Base-by-base conservation (phyloP, 2,888 invertebrate species). In the Uropetala carovei region DNA sequence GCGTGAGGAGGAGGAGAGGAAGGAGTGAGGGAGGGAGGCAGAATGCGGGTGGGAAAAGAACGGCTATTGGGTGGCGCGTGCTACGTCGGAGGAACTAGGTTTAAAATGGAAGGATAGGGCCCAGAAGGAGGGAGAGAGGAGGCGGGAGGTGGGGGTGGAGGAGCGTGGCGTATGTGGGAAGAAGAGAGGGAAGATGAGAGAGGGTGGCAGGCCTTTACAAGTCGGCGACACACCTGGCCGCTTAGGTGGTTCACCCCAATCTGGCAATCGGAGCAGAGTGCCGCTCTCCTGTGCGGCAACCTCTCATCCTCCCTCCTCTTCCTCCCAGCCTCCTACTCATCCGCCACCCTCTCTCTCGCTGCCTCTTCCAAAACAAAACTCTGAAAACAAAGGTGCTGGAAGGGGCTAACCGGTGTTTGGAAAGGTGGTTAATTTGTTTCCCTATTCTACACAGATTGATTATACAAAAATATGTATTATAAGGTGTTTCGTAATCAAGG, bases 161-260 rank as follows among this genome's bases (percentile, higher is more conserved):
- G 10, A 8, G 56, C 8, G 27, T 27, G 82, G 82, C 14, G 43
- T 43, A 81, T 16, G 27, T 82, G 43, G 13, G 82, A 27, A 56
- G 82, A 82, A 18, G 30, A 11, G 27, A 82, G 43, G 27, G 82
- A 56, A 18, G 82, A 7, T 30, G n/a, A 43, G 8, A 56, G 56
- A 56, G 83, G 22, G 16, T 16, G 16, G n/a, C 18, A 57, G 57
- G 56, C 56, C 43, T 82, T 57, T 43, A 30, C 13, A 43, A 22
- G 82, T 7, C 83, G 83, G 83, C 14, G 60, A 64, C 89, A 43
- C 64, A 64, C 64, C 89, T 64, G 64, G 64, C 18, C 60, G 86
- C 59, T 59, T 86, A 58, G 89, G 89, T 89, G 89, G 68, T 89
- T 89, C 89, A 89, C 89, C 89, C 89, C 89, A 86, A 86, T 86